phyloP scores from a whole-genome alignment of 2,797 vertebrate genomes.

The Vespertilio murinus region DNA sequence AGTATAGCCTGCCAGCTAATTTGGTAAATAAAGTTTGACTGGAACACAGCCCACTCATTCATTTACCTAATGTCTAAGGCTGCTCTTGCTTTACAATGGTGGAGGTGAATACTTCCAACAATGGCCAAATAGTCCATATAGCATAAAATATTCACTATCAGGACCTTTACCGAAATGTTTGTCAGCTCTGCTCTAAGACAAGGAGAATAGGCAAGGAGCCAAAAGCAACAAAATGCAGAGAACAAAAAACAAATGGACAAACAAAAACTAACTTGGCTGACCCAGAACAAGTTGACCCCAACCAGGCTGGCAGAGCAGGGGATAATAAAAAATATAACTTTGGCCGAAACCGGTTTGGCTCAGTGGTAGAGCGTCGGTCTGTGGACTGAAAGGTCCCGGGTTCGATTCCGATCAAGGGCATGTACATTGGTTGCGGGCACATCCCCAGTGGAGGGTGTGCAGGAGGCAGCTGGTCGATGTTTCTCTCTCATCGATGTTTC shows the following conservation, averaged over 20 bases:
- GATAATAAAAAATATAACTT: not conserved
- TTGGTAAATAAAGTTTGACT: not conserved
- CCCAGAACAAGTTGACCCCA: not conserved
- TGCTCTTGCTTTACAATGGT: not conserved
- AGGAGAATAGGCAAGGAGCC: constrained; percentile 19
- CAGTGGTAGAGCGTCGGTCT: too few species aligned
- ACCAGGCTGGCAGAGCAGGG: not conserved
- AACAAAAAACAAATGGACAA: not conserved
- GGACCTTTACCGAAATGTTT: not conserved
- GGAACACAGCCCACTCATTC: not conserved
- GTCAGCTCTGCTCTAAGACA: constrained; percentile 38
- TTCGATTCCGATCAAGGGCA: too few species aligned
- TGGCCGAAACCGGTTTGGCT: too few species aligned
- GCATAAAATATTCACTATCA: constrained; percentile 48
- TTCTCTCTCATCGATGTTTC: not conserved
- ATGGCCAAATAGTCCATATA: not conserved
- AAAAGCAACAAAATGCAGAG: constrained; percentile 33
- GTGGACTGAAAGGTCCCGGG: not conserved
- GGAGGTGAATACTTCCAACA: not conserved
- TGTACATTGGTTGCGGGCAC: too few species aligned
- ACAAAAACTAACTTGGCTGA: not conserved
- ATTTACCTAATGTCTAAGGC: not conserved
- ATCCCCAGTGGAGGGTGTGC: too few species aligned
- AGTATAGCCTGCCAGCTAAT: not conserved
- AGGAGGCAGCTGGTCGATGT: not conserved